A percentile compares a stretch with the other conserved stretches of the same genome.
phyloP scores from a whole-genome alignment of 1,140 invertebrate genomes.

The Tetragnatha versicolor region DNA sequence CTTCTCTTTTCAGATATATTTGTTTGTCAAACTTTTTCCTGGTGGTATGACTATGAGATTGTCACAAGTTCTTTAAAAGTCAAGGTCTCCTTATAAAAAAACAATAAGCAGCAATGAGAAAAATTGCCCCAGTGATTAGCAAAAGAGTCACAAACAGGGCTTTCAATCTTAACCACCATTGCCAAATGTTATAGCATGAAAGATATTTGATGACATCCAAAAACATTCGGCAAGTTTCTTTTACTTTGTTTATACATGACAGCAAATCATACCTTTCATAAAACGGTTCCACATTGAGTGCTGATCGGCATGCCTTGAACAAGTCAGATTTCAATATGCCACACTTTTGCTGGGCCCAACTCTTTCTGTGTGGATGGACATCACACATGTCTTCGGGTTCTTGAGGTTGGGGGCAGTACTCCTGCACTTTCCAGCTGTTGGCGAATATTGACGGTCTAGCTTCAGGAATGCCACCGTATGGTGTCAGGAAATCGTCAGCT shows the following conservation, averaged over 20 bases:
- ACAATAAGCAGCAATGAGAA: too few relatives aligned
- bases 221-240: too few relatives aligned
- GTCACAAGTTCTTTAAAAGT: too few relatives aligned
- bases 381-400: slow-evolving; percentile 73
- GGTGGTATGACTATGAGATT: too few relatives aligned
- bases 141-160: too few relatives aligned
- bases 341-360: slow-evolving; percentile 81
- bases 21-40: too few relatives aligned
- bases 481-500: slow-evolving; percentile 83
- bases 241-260: background rate
- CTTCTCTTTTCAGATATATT: too few relatives aligned
- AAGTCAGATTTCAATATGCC: slow-evolving; percentile 75
- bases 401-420: slow-evolving; percentile 71
- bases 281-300: slow-evolving; percentile 76
- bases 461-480: slow-evolving; percentile 75
- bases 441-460: slow-evolving; percentile 78
- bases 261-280: slow-evolving; percentile 65
- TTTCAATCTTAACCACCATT: too few relatives aligned
- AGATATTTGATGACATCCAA: too few relatives aligned
- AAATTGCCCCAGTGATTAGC: too few relatives aligned
- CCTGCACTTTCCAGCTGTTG: slow-evolving; percentile 85
- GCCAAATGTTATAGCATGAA: too few relatives aligned
- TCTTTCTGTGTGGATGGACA: slow-evolving; percentile 75
- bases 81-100: too few relatives aligned
- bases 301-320: slow-evolving; percentile 79